Conservation (phyloP, 2,888 invertebrate species). For the Xylota segnis region DNA sequence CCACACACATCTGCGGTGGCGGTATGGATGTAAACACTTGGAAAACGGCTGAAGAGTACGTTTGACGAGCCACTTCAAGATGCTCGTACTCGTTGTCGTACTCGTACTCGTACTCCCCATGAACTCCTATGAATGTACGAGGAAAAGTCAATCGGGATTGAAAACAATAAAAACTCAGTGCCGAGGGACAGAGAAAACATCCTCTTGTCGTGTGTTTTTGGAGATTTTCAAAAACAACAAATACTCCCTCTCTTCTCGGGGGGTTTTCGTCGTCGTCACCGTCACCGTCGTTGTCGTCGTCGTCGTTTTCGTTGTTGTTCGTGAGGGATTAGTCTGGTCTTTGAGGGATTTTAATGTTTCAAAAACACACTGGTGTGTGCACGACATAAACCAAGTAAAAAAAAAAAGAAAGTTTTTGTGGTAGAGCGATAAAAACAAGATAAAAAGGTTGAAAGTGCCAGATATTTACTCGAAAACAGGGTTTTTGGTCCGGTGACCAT, state of each 20-base stretch:
- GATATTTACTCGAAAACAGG: not conserved
- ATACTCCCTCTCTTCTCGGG: too few species aligned
- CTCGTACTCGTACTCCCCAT: too few species aligned
- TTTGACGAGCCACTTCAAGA: constrained; percentile 30
- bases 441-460: constrained; percentile 13
- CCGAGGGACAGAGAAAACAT: not conserved
- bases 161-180: not conserved
- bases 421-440: constrained; percentile 11
- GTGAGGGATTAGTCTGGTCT: constrained; percentile 23
- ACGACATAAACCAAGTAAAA: not conserved
- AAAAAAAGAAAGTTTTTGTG: not conserved
- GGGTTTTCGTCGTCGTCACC: not conserved
- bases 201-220: constrained; percentile 22
- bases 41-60: constrained; percentile 3
- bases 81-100: too few species aligned
- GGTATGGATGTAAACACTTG: constrained; percentile 28
- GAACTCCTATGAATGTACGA: not conserved
- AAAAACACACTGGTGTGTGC: constrained; percentile 3
- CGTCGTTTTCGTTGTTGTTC: not conserved
- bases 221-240: constrained; percentile 17
- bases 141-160: not conserved
- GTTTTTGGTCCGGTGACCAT: not conserved
- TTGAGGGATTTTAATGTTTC: constrained; percentile 22
- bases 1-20: constrained; percentile 21
- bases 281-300: not conserved